Base-by-base conservation (phyloP, 2,797 vertebrate species). In the Bryconaethiops microstoma region DNA sequence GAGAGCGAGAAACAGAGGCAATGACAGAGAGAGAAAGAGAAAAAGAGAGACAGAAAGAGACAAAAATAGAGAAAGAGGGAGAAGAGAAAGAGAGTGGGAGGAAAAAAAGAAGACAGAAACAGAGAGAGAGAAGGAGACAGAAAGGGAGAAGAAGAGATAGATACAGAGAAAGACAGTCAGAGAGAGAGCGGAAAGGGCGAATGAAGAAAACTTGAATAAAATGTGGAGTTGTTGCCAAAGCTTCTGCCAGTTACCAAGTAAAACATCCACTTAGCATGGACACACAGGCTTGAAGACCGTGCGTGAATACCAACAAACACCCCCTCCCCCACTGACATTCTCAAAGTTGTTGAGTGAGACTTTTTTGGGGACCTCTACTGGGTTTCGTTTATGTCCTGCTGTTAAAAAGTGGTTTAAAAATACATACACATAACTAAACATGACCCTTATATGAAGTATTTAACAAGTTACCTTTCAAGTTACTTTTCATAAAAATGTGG, bases 231-330 rank as follows among this genome's bases (percentile, higher is more conserved):
- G 52, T 62, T 85, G 85, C 87, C 84, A 87, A 85, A 55, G 77
- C 75, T 88, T 71, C 87, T 73, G 79, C 84, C 75, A 74, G 65
- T 84, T 86, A 65, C 76, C 82, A 84, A 86, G 84, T 74, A 77
- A 87, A 72, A 88, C 87, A 88, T 74, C 88, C 83, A 83, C 84
- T 86, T 81, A 62, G 78, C 88, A 63, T 79, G 65, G 69, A 79
- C 78, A 84, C 78, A 76, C 77, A 86, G 84, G 64, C 79, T 52
- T 78, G 40, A 65, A 79, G 80, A 19, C 48, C 39, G 71, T 73
- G 21, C 55, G 40, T 82, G 84, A 86, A 87, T 87, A 82, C 82
- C 76, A 87, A 88, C 76, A 85, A 83, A 82, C 78, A 60, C 62
- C 74, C 23, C 76, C 35, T 48, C 54, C 67, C n/a, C 62, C 10